These are phyloP conservation scores for Amiota communis DNA, from an alignment of 2,888 invertebrate species.

Conservation along the genomic window DNA sequence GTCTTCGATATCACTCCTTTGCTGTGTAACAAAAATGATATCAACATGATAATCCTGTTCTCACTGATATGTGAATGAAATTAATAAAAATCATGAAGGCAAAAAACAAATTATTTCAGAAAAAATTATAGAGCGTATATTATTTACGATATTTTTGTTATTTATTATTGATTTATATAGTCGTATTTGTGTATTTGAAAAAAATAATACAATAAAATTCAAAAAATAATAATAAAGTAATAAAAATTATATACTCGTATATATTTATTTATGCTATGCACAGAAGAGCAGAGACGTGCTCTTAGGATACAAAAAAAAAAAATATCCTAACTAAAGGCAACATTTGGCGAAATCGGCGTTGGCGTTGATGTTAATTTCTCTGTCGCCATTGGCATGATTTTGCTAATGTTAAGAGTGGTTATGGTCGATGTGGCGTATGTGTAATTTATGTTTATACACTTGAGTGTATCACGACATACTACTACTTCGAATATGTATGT, in stretches of 20 bases:
- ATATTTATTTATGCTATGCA: too few relatives aligned
- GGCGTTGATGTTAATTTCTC: background rate
- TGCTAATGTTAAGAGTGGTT: slow-evolving; percentile 10
- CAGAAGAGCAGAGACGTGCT: too few relatives aligned
- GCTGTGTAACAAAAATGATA: background rate
- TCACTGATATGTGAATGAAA: background rate
- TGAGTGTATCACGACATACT: background rate
- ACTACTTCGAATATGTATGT: too few relatives aligned
- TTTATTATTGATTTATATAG: slow-evolving; percentile 6
- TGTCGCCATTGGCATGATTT: too few relatives aligned
- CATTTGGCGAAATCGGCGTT: background rate
- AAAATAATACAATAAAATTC: too few relatives aligned
- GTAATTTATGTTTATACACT: background rate
- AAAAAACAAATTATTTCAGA: background rate
- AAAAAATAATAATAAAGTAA: too few relatives aligned
- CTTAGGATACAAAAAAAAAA: background rate
- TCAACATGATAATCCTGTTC: too few relatives aligned
- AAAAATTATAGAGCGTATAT: background rate
- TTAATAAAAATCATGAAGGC: background rate
- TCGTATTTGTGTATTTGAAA: background rate
- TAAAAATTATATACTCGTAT: too few relatives aligned
- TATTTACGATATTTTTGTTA: slow-evolving; percentile 7
- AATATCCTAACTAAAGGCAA: background rate
- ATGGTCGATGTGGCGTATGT: slow-evolving; percentile 6
- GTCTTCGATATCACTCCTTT: too few relatives aligned